Percentiles rank a stretch among this genome's conserved stretches.
These are phyloP conservation scores for Drosophila fuyamai DNA, from an alignment of 1,140 invertebrate species.

Conservation along the genomic window DNA sequence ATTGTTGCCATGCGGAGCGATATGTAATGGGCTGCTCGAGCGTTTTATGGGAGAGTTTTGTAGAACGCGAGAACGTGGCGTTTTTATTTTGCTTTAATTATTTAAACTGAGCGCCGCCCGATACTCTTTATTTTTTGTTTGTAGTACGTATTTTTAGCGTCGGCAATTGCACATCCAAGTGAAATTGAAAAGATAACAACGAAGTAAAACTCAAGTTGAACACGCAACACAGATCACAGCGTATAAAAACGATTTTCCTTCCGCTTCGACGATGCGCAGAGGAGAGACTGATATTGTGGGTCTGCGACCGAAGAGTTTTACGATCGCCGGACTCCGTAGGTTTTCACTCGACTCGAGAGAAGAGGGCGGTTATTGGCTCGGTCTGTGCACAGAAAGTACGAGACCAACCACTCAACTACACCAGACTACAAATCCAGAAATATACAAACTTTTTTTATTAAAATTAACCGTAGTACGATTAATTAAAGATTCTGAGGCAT, in stretches of 20 bases:
- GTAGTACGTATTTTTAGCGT: slow-evolving; percentile 63
- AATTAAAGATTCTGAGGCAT: no score
- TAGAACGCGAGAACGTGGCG: slow-evolving; percentile 70
- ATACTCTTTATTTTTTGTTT: slow-evolving; percentile 33
- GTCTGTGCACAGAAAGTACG: slow-evolving; percentile 45
- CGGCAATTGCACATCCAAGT: slow-evolving; percentile 66
- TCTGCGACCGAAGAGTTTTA: slow-evolving; percentile 42
- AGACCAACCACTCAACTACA: slow-evolving; percentile 53
- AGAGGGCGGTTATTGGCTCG: slow-evolving; percentile 9
- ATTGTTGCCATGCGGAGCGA: slow-evolving; percentile 44
- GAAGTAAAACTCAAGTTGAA: slow-evolving; percentile 32
- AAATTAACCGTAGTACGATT: no score
- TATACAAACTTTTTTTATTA: no score
- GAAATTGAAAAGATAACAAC: slow-evolving; percentile 60
- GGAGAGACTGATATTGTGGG: slow-evolving; percentile 30
- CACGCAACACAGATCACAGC: slow-evolving; percentile 35
- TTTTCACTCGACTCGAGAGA: slow-evolving; percentile 40
- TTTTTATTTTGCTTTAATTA: slow-evolving; percentile 19
- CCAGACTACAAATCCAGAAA: slow-evolving; percentile 11
- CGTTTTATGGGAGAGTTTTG: slow-evolving; percentile 40
- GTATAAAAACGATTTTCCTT: slow-evolving; percentile 32
- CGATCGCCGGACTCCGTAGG: slow-evolving; percentile 47
- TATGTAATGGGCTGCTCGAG: slow-evolving; percentile 40
- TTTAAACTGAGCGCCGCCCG: slow-evolving; percentile 25
- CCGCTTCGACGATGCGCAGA: slow-evolving; percentile 31